phyloP scores from a whole-genome alignment of 2,797 vertebrate genomes.

The Chromobotia macracanthus region DNA sequence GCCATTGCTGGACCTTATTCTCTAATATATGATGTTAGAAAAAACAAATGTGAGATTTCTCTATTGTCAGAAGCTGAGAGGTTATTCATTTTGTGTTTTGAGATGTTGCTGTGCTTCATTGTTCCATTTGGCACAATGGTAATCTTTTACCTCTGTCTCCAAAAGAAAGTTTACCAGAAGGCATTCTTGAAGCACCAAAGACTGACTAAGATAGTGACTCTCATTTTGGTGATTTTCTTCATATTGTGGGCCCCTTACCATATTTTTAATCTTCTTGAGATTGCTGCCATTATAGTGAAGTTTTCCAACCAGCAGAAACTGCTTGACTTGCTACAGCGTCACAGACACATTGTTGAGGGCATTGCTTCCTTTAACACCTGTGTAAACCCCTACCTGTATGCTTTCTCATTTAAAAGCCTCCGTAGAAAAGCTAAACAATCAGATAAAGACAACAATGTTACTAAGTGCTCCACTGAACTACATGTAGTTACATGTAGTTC shows the following conservation, averaged over 20 bases:
- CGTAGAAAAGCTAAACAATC: not conserved
- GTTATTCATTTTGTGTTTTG: not conserved
- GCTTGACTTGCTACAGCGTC: not conserved
- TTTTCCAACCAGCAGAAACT: not conserved
- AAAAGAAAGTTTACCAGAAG: constrained; percentile 42
- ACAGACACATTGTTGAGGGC: not conserved
- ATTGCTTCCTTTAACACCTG: constrained; percentile 50
- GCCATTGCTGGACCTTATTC: constrained; percentile 1
- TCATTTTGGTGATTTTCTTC: constrained; percentile 48
- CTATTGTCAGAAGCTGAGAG: not conserved
- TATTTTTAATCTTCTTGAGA: constrained; percentile 28
- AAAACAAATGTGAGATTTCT: not conserved
- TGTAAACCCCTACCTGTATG: constrained; percentile 52
- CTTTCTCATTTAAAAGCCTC: constrained; percentile 36
- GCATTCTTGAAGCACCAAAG: constrained; percentile 15
- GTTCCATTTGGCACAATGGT: constrained; percentile 43
- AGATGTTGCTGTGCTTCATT: constrained; percentile 45
- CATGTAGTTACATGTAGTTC: no score
- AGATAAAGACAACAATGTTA: not conserved
- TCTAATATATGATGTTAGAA: not conserved
- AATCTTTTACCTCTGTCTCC: constrained; percentile 41
- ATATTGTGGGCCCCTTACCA: constrained; percentile 52
- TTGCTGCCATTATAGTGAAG: not conserved
- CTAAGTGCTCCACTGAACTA: not conserved
- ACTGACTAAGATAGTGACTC: constrained; percentile 38